Percentiles rank a stretch among this genome's conserved stretches.
Evolutionary conservation across 2,888 invertebrate genomes (phyloP).

Genomic region (Lithosia quadra): DNA sequence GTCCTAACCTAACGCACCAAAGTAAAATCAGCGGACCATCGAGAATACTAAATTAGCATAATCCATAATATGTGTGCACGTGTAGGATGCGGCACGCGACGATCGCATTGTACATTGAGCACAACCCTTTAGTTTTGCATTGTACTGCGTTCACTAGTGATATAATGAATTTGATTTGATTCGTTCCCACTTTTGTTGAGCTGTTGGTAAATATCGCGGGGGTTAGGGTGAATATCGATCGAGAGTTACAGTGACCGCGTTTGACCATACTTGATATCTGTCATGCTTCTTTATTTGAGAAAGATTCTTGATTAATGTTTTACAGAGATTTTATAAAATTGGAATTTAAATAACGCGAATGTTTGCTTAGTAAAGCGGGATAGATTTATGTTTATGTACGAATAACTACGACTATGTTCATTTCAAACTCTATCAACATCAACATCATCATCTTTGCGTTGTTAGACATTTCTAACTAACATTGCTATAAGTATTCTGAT

Average conservation of each 20-base stretch:
- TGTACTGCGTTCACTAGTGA: constrained; percentile 51
- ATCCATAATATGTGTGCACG: constrained; percentile 64
- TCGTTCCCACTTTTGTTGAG: constrained; percentile 55
- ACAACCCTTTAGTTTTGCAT: constrained; percentile 65
- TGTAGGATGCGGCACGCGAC: constrained; percentile 64
- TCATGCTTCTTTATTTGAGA: constrained; percentile 3
- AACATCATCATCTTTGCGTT: no score
- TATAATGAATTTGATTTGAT: constrained; percentile 66
- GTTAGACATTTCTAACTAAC: neutral
- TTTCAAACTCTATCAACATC: neutral
- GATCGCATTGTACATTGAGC: constrained; percentile 53
- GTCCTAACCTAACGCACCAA: constrained; percentile 37
- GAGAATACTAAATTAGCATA: constrained; percentile 67
- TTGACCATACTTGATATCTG: constrained; percentile 27
- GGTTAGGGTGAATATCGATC: constrained; percentile 52
- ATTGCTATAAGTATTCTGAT: neutral
- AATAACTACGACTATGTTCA: neutral
- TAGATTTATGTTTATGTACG: neutral
- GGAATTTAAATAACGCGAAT: neutral
- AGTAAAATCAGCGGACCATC: constrained; percentile 50
- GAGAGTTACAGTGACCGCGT: constrained; percentile 45
- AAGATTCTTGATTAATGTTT: neutral
- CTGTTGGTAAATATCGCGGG: constrained; percentile 53
- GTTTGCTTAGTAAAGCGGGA: constrained; percentile 1
- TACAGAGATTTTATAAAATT: neutral